phyloP scores from a whole-genome alignment of 1,140 invertebrate genomes.

The Drosophila virilis region DNA sequence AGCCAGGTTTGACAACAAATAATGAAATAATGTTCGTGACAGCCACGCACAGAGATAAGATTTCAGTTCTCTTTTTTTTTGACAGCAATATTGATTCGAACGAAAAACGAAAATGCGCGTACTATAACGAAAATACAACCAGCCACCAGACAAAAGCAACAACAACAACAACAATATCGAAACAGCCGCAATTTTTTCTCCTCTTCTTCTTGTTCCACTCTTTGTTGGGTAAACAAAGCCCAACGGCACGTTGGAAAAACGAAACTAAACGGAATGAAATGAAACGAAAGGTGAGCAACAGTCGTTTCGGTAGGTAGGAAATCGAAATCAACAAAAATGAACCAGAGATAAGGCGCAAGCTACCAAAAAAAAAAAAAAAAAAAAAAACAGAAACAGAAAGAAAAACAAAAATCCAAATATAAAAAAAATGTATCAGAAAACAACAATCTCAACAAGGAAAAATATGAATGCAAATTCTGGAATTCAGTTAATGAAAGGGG shows the following conservation, averaged over 20 bases:
- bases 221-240: conserved; percentile 74
- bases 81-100: conserved; percentile 81
- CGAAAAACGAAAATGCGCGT: conserved; percentile 54
- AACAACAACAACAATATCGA: neutral
- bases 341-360: conserved; percentile 37
- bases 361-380: conserved; percentile 29
- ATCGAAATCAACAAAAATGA: conserved; percentile 53
- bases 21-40: conserved; percentile 76
- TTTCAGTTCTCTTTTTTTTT: conserved; percentile 60
- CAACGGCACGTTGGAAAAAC: conserved; percentile 54
- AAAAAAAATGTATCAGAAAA: conserved; percentile 8
- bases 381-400: neutral
- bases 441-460: conserved; percentile 11
- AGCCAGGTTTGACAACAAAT: conserved; percentile 78
- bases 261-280: conserved; percentile 28
- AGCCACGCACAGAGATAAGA: conserved; percentile 66
- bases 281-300: conserved; percentile 63
- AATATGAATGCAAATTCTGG: conserved; percentile 8
- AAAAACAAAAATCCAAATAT: conserved; percentile 7
- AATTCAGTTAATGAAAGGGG: neutral
- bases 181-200: conserved; percentile 10
- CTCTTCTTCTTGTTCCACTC: conserved; percentile 19
- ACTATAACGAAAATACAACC: conserved; percentile 11
- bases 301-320: conserved; percentile 47
- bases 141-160: conserved; percentile 7